Conservation (phyloP, 2,797 vertebrate species). For the Odontamblyopus lacepedii region DNA sequence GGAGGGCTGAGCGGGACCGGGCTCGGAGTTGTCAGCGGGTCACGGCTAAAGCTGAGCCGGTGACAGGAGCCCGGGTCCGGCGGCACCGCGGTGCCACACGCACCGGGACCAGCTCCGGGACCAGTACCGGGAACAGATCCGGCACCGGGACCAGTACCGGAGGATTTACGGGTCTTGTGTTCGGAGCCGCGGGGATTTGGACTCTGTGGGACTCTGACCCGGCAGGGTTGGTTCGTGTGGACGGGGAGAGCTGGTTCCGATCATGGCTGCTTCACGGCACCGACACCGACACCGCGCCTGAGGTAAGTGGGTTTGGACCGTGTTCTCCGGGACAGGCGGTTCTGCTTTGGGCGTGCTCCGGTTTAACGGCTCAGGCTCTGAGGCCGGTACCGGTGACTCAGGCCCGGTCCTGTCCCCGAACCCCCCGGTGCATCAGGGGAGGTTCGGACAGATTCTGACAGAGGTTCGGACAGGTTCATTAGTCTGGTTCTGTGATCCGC, state of each 20-base stretch:
- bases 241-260: conserved; percentile 76
- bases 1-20: conserved; percentile 10
- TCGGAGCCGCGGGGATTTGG: conserved; percentile 52
- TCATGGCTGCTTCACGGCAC: conserved; percentile 83
- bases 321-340: background rate
- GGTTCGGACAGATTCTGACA: background rate
- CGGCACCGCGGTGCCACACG: conserved; percentile 30
- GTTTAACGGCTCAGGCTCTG: background rate
- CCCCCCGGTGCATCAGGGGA: background rate
- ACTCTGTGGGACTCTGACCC: conserved; percentile 59
- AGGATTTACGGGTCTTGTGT: conserved; percentile 31
- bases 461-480: too few species aligned
- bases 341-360: conserved; percentile 1
- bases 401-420: background rate
- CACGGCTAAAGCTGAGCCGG: conserved; percentile 61
- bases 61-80: conserved; percentile 36
- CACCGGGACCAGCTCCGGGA: conserved; percentile 2
- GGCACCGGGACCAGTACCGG: background rate
- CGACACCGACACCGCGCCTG: conserved; percentile 80
- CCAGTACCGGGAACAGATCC: too few species aligned
- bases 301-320: conserved; percentile 70
- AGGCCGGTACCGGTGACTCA: conserved; percentile 14
- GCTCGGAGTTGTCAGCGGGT: conserved; percentile 47
- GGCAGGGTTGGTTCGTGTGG: conserved; percentile 76
- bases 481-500: too few species aligned